Evolutionary conservation across 2,113 vertebrate species (phyloP).

Genomic region (Syrrhaptes paradoxus): DNA sequence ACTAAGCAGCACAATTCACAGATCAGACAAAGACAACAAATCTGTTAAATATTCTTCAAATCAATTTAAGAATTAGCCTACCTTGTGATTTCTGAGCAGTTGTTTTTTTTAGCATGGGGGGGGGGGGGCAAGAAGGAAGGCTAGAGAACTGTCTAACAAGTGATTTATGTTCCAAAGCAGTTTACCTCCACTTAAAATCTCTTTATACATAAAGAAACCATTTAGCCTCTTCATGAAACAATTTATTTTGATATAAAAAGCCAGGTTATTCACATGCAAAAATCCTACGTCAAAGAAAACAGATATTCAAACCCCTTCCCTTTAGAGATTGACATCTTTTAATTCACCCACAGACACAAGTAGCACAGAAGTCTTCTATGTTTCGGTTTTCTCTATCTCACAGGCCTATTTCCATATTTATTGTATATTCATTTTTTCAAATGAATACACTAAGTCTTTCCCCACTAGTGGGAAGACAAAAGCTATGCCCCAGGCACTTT

Average conservation of each 20-base stretch:
- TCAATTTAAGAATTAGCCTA: background rate
- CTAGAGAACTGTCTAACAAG: background rate
- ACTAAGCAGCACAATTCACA: background rate
- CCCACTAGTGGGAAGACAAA: background rate
- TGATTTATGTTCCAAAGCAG: background rate
- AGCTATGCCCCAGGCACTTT: background rate
- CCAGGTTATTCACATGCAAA: slow-evolving; percentile 9
- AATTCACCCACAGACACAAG: background rate
- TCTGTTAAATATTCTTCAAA: background rate
- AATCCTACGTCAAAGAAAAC: background rate
- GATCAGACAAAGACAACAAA: background rate
- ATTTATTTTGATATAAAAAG: background rate
- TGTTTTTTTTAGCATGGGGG: background rate
- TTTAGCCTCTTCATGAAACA: background rate
- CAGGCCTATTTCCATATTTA: background rate
- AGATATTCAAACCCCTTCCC: background rate
- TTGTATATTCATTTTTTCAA: background rate
- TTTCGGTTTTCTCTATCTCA: background rate
- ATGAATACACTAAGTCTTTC: background rate
- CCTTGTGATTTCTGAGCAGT: background rate
- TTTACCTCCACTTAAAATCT: background rate
- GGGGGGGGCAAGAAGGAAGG: background rate
- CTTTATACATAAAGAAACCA: background rate
- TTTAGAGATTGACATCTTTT: background rate
- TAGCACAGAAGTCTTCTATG: background rate